Evolutionary conservation across 2,113 vertebrate genomes (phyloP), one percentile per base, ranked within the genome.

Genomic region (Myotis davidii): DNA sequence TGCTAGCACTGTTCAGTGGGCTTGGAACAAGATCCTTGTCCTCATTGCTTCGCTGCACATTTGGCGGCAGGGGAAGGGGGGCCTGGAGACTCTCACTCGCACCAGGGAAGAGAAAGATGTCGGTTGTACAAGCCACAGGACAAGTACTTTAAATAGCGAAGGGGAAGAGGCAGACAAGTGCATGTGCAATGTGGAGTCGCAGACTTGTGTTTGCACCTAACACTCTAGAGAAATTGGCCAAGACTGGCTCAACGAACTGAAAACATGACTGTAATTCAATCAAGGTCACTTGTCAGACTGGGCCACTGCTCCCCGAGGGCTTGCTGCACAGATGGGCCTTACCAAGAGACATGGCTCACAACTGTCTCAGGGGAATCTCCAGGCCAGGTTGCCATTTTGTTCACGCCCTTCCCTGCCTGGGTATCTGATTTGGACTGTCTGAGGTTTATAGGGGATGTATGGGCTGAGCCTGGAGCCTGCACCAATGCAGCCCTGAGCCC

Each of bases 281-380:
- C 97, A 97, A 98, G 97, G 98, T 98, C 97, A 59, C 95, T 96
- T 96, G 96, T 91, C 96, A 90, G 93, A 82, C 92, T 29, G 65
- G 93, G 96, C 96, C 97, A 95, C 88, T 94, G 61, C 81, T 97
- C 78, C 82, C 74, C 67, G 91, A 86, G 93, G 94, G 91, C 92
- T 83, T 72, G 91, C 78, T 67, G 0, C 93, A 88, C 54, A 91
- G 94, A 97, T 95, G 70, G 21, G 94, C 82, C 85, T 97, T 94
- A 89, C 97, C 95, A 69, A 94, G 86, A 88, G 88, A 81, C 85
- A 2, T 86, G 94, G 97, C 61, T 95, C 96, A 84, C 1, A 72
- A 39, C 84, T 88, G 6, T 94, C 96, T 92, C 93, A n/a, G 67
- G 70, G 67, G 73, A 54, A 27, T 67, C 85, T 88, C 88, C 56